A percentile compares a stretch with the other conserved stretches of the same genome.
These are phyloP conservation scores for silkworm (Bombyx mori) DNA, from an alignment of 1,140 invertebrate species.

Conservation along the genomic window DNA sequence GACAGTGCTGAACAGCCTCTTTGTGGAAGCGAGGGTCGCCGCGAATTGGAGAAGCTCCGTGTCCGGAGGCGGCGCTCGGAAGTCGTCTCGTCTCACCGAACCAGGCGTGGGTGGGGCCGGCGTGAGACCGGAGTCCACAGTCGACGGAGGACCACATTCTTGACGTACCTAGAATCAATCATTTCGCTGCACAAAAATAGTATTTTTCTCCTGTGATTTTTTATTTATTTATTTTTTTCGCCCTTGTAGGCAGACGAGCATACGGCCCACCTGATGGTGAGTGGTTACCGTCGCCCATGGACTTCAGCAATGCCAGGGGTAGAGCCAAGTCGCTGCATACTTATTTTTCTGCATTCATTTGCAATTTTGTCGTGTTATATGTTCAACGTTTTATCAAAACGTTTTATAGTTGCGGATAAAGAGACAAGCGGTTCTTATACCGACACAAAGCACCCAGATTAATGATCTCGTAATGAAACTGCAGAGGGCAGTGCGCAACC, in stretches of 20 bases:
- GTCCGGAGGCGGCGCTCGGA: slow-evolving; percentile 61
- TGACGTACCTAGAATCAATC: slow-evolving; percentile 66
- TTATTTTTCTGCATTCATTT: too few species aligned
- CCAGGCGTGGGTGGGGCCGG: slow-evolving; percentile 29
- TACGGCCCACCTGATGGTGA: too few species aligned
- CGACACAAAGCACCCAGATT: background rate
- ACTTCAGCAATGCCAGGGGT: too few species aligned
- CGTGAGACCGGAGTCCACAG: slow-evolving; percentile 30
- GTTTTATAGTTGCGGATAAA: too few species aligned
- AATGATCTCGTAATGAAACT: slow-evolving; percentile 5
- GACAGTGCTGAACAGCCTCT: slow-evolving; percentile 78
- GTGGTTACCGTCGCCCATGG: too few species aligned
- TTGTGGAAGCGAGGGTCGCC: slow-evolving; percentile 76
- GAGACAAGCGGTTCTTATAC: too few species aligned
- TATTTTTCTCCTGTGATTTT: too few species aligned
- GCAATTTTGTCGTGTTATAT: too few species aligned
- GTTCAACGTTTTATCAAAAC: too few species aligned
- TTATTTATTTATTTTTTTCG: too few species aligned
- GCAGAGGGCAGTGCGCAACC: slow-evolving; percentile 2
- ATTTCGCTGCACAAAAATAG: background rate
- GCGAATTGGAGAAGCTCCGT: slow-evolving; percentile 77
- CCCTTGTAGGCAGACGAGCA: too few species aligned
- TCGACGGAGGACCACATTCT: slow-evolving; percentile 67
- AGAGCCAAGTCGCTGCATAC: too few species aligned
- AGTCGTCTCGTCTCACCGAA: slow-evolving; percentile 33